These are phyloP conservation scores for Oceanodroma tethys DNA, from an alignment of 2,113 vertebrate genomes.

Conservation along the genomic window DNA sequence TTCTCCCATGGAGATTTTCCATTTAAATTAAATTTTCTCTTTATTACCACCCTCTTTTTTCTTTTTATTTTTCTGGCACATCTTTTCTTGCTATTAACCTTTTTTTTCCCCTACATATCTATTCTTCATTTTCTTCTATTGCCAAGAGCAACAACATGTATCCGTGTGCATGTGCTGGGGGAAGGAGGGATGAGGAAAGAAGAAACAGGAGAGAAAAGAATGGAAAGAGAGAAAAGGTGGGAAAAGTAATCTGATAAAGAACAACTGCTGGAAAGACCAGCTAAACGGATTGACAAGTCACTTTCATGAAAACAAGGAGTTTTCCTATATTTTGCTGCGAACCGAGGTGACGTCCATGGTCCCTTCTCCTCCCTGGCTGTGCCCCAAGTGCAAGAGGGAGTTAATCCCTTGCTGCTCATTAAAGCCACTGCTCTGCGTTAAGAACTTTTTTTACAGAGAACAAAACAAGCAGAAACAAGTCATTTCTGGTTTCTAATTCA, in stretches of 20 bases:
- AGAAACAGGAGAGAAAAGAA: neutral
- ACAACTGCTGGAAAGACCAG: neutral
- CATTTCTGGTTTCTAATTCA: neutral
- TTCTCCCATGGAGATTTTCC: neutral
- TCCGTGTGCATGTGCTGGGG: accelerated
- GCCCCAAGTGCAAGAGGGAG: neutral
- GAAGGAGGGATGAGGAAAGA: neutral
- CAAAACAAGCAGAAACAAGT: neutral
- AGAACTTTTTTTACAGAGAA: too few relatives aligned
- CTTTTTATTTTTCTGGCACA: neutral
- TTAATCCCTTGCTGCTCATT: neutral
- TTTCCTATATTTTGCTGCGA: accelerated
- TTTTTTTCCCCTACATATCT: neutral
- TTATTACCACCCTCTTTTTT: neutral
- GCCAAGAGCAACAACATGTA: neutral
- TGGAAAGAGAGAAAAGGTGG: neutral
- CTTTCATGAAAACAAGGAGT: neutral
- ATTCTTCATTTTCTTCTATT: neutral
- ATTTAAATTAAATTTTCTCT: neutral
- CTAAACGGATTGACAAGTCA: neutral
- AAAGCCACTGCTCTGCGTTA: neutral
- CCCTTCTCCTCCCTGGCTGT: neutral
- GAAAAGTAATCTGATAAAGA: neutral
- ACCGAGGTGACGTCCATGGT: neutral
- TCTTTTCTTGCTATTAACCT: neutral